A percentile compares a stretch with the other conserved stretches of the same genome.
phyloP scores from a whole-genome alignment of 2,888 invertebrate genomes.

The Erannis defoliaria region DNA sequence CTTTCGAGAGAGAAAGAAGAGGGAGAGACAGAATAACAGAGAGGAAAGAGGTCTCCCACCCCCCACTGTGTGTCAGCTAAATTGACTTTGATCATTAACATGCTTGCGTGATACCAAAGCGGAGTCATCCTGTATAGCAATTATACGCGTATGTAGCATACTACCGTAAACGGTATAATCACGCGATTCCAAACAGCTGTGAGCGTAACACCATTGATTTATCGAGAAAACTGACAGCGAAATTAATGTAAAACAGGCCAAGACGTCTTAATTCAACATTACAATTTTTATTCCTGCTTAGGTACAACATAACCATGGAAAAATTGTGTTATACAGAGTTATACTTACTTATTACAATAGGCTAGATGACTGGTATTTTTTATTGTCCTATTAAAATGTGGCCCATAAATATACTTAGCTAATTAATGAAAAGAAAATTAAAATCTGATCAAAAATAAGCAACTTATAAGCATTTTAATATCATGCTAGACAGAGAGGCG shows the following conservation, averaged over 20 bases:
- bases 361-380: neutral
- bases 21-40: too few relatives aligned
- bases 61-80: too few relatives aligned
- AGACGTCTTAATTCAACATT: conserved; percentile 23
- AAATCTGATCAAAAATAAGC: too few relatives aligned
- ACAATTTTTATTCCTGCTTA: conserved; percentile 2
- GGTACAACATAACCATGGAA: too few relatives aligned
- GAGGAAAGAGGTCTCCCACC: too few relatives aligned
- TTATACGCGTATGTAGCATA: conserved; percentile 53
- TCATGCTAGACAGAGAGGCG: too few relatives aligned
- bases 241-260: conserved; percentile 35
- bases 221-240: conserved; percentile 40
- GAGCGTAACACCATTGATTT: conserved; percentile 48
- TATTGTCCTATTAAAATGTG: too few relatives aligned
- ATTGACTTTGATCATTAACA: too few relatives aligned
- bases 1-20: too few relatives aligned
- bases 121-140: conserved; percentile 23
- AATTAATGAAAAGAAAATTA: too few relatives aligned
- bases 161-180: conserved; percentile 67
- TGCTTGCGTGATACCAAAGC: neutral
- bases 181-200: conserved; percentile 52
- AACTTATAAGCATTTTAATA: too few relatives aligned
- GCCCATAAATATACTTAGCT: too few relatives aligned
- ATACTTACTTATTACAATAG: conserved; percentile 1
- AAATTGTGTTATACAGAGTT: conserved; percentile 3